These are phyloP conservation scores for Carassius gibelio DNA, from an alignment of 2,113 vertebrate genomes.

Conservation along the genomic window DNA sequence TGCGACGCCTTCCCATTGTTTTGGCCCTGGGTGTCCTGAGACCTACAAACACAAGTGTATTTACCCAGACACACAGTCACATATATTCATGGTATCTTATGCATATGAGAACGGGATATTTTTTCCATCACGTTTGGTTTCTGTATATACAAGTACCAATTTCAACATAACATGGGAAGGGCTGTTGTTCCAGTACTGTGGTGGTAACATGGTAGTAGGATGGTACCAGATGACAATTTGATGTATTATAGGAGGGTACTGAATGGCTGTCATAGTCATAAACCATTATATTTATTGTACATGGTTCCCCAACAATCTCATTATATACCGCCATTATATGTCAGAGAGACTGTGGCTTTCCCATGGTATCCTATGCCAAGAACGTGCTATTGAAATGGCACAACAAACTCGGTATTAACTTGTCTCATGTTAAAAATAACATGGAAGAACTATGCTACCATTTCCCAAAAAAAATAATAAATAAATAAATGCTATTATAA, in stretches of 20 bases:
- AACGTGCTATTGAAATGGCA: too few species aligned
- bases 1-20: constrained; percentile 24
- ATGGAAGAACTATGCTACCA: too few species aligned
- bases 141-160: background rate
- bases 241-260: background rate
- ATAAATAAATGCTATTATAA: too few species aligned
- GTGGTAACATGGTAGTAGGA: background rate
- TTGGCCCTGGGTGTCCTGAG: constrained; percentile 38
- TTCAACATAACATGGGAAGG: constrained; percentile 30
- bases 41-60: constrained; percentile 31
- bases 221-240: background rate
- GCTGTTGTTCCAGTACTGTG: constrained; percentile 13
- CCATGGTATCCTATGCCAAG: background rate
- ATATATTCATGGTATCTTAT: background rate
- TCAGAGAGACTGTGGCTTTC: background rate
- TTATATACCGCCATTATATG: background rate
- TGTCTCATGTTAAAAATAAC: too few species aligned
- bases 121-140: background rate
- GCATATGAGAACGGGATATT: background rate
- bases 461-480: too few species aligned
- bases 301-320: background rate
- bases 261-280: background rate
- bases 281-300: background rate
- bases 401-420: background rate
- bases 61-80: constrained; percentile 31